phyloP scores from a whole-genome alignment of 2,113 vertebrate genomes.

The Myrmecophaga tridactyla region DNA sequence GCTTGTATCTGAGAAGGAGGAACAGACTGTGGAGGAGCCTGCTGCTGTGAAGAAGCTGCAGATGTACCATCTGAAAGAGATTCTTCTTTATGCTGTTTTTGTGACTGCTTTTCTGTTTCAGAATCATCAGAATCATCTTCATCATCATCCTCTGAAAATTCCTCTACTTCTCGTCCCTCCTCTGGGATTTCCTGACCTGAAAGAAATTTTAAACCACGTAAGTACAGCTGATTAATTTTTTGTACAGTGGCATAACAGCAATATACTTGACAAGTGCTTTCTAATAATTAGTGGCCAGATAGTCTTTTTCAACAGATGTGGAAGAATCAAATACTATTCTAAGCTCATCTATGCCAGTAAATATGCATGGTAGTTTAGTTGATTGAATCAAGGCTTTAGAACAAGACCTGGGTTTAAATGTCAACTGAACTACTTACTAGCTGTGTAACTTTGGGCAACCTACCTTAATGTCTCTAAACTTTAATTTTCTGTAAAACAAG shows the following conservation, averaged over 20 bases:
- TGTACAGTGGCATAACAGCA: background rate
- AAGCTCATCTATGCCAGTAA: background rate
- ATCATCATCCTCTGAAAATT: constrained; percentile 86
- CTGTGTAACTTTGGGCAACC: background rate
- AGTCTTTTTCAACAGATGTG: background rate
- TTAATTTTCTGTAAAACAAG: background rate
- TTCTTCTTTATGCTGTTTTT: constrained; percentile 86
- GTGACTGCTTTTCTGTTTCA: constrained; percentile 88
- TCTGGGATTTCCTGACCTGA: constrained; percentile 97
- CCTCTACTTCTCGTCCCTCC: constrained; percentile 93
- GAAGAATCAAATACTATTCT: background rate
- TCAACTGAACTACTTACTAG: background rate
- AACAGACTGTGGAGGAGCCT: constrained; percentile 80
- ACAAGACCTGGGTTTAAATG: background rate
- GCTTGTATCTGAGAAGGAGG: constrained; percentile 90
- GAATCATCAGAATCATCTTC: constrained; percentile 92
- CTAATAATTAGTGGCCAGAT: background rate
- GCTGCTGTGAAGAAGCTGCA: constrained; percentile 80
- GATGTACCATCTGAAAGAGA: constrained; percentile 75
- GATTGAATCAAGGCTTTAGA: background rate
- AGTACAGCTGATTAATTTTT: background rate
- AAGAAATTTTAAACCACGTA: constrained; percentile 58
- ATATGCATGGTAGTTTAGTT: background rate
- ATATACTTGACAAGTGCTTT: background rate
- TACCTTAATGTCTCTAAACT: background rate